These are phyloP conservation scores for Cairina moschata DNA, from an alignment of 2,113 vertebrate species.

Conservation along the genomic window DNA sequence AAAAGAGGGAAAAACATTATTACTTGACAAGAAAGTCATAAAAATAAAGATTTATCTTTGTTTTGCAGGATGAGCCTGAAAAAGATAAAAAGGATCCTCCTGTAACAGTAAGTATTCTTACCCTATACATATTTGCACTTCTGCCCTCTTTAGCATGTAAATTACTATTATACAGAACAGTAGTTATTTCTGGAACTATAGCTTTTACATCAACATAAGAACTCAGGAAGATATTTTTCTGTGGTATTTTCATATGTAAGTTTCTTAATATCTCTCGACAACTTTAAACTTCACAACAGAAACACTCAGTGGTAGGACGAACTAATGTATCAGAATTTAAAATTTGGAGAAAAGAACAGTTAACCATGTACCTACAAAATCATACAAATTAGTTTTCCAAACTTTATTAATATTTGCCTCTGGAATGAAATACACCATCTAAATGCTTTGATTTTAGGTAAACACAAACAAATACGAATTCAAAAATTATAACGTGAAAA, in stretches of 20 bases:
- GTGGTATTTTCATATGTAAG: not conserved
- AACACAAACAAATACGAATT: not conserved
- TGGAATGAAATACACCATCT: not conserved
- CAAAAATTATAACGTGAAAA: not conserved
- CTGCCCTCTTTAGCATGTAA: not conserved
- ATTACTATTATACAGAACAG: not conserved
- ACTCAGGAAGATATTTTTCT: not conserved
- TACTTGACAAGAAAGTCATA: not conserved
- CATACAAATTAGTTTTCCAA: not conserved
- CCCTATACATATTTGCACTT: not conserved
- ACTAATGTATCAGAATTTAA: not conserved
- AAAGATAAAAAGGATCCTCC: rapidly evolving
- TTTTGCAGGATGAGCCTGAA: conserved; percentile 17
- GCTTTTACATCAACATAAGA: not conserved
- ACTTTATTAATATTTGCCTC: not conserved
- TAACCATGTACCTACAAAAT: not conserved
- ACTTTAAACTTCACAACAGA: not conserved
- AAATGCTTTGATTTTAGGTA: conserved; percentile 38
- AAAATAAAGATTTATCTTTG: not conserved
- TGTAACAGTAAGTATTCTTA: not conserved
- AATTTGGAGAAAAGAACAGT: not conserved
- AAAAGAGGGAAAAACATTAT: not conserved
- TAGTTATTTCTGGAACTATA: not conserved
- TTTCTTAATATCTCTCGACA: not conserved
- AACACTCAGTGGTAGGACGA: not conserved